Base-by-base conservation (phyloP, 53 echinoderm and acorn worm genomes). In the Zoroaster sp. region DNA sequence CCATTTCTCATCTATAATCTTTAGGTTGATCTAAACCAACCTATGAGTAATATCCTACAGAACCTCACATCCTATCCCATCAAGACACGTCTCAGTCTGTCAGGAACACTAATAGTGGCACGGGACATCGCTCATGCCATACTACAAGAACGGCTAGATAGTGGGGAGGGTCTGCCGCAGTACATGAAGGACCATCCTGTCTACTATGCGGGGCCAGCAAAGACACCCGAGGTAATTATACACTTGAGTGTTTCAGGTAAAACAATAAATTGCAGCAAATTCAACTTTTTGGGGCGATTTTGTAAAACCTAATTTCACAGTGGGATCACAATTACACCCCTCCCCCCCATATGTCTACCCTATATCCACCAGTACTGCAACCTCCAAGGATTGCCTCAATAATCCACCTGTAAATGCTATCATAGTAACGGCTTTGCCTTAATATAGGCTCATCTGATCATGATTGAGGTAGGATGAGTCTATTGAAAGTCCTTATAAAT, bases 181-280 rank as follows among this genome's bases (percentile, higher is more conserved):
- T 99, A 99, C 87, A 93, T 99, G 45, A 94, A 96, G 72, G 94
- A 99, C 71, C 99, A 99, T 82, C 99, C 99, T 0, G 93, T 99
- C n/a, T 99, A 99, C 74, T 99, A 99, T 77, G 99, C 99, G 46
- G 99, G 99, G 30, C 99, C 99, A 17, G 99, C 99, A 4, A 99
- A 99, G 74, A 99, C 99, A 70, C 99, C 99, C 15, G 90, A 94
- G 88, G 96, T 99, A 74, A 39, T 20, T 8, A 74, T 14, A 9
- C 6, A 2, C 21, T 12, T 55, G 14, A 34, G 12, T 7, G 45
- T 44, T 7, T 44, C 8, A 12, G 45, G 8, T 44, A 44, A 0
- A 0, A n/a, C n/a, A n/a, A n/a, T n/a, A n/a, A n/a, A n/a, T n/a
- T n/a, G n/a, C n/a, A n/a, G n/a, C n/a, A n/a, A n/a, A n/a, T n/a